A percentile compares a stretch with the other conserved stretches of the same genome.
Conservation (phyloP, 2,797 vertebrate genomes). For the Moxostoma hubbsi region DNA sequence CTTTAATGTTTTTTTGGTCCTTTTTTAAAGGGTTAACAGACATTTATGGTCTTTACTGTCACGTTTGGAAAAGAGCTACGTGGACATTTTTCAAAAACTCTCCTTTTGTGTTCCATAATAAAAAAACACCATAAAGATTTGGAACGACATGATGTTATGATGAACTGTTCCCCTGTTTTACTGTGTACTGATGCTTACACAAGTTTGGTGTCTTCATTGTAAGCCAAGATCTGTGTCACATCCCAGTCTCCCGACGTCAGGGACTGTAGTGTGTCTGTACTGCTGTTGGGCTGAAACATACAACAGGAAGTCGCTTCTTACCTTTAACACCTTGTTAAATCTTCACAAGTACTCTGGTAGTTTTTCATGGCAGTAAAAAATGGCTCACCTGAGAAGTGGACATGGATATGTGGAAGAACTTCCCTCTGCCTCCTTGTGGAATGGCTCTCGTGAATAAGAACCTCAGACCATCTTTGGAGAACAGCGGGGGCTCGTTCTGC, state of each 20-base stretch:
- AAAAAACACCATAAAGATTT: too few species aligned
- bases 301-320: not conserved
- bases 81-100: too few species aligned
- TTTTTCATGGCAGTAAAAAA: too few species aligned
- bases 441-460: slow-evolving; percentile 95
- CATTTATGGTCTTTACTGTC: too few species aligned
- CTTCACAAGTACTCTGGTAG: not conserved
- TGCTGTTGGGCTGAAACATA: slow-evolving; percentile 86
- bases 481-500: slow-evolving; percentile 92
- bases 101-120: too few species aligned
- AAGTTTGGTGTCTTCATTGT: slow-evolving; percentile 85
- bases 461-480: slow-evolving; percentile 90
- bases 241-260: slow-evolving; percentile 98
- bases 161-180: too few species aligned
- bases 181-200: slow-evolving; percentile 79
- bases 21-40: too few species aligned
- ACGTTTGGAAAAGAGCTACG: too few species aligned
- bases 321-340: not conserved
- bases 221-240: slow-evolving; percentile 92
- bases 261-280: slow-evolving; percentile 90
- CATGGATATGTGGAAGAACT: slow-evolving; percentile 96
- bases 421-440: slow-evolving; percentile 92
- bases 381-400: slow-evolving; percentile 85
- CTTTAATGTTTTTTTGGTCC: too few species aligned
- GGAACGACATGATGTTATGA: too few species aligned